These are phyloP conservation scores for Zygogramma bicolorata DNA, from an alignment of 2,888 invertebrate genomes.

Conservation along the genomic window DNA sequence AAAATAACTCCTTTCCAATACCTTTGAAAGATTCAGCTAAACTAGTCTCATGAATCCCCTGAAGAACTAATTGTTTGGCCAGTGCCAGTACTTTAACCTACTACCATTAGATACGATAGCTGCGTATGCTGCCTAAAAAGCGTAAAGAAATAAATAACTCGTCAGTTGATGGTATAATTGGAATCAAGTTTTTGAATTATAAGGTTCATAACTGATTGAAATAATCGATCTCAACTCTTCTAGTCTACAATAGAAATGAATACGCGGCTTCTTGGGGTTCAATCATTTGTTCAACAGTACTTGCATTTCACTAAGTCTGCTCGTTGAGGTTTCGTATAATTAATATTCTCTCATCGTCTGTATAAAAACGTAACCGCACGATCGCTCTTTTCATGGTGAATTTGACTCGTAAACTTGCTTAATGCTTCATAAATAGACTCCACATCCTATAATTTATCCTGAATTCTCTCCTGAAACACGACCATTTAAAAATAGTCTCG, in stretches of 20 bases:
- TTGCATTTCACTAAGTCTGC: not conserved
- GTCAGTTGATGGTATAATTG: not conserved
- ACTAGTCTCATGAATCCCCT: too few species aligned
- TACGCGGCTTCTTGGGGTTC: not conserved
- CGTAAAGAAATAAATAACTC: not conserved
- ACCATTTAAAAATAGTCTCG: slow-evolving; percentile 7
- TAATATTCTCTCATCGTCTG: not conserved
- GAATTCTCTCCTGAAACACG: not conserved
- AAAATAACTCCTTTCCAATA: too few species aligned
- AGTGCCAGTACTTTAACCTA: not conserved
- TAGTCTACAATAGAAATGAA: too few species aligned
- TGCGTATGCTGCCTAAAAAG: not conserved
- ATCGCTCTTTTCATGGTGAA: not conserved
- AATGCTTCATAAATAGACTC: slow-evolving; percentile 3
- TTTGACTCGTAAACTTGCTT: slow-evolving; percentile 4
- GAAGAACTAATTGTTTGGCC: too few species aligned
- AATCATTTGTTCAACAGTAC: not conserved
- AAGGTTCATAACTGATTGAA: not conserved
- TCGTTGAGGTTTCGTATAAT: not conserved
- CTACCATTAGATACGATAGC: not conserved
- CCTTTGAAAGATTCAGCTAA: too few species aligned
- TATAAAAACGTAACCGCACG: slow-evolving; percentile 5
- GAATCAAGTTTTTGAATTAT: not conserved
- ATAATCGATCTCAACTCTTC: not conserved
- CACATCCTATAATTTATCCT: not conserved